phyloP scores from a whole-genome alignment of 2,113 vertebrate species.

The Mus spicilegus region DNA sequence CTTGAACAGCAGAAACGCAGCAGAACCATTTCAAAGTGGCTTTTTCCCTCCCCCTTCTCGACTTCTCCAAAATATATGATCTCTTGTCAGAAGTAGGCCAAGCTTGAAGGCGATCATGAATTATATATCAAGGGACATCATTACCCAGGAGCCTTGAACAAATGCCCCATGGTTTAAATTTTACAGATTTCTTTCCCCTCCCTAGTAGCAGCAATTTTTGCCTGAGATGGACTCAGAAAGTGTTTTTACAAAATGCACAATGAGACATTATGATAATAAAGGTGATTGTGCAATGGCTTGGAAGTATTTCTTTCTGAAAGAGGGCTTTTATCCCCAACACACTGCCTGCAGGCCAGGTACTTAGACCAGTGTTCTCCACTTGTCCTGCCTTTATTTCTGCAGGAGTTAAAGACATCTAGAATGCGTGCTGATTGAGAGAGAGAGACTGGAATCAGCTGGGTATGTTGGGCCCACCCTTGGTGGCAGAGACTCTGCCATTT shows the following conservation, averaged over 20 bases:
- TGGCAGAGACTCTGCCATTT: not conserved
- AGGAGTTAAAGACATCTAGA: not conserved
- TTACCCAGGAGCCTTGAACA: constrained; percentile 72
- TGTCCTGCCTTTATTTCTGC: not conserved
- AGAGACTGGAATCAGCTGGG: accelerated
- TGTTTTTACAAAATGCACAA: not conserved
- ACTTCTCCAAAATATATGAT: constrained; percentile 73
- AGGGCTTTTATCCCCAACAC: not conserved
- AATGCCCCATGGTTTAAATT: constrained; percentile 70
- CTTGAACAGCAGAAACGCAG: constrained; percentile 31
- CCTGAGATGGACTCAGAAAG: constrained; percentile 5
- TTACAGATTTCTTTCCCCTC: not conserved
- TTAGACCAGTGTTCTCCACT: accelerated
- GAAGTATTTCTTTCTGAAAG: not conserved
- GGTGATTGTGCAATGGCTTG: not conserved
- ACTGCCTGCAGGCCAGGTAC: not conserved
- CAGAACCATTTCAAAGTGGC: constrained; percentile 38
- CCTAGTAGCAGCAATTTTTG: not conserved
- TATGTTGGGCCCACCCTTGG: not conserved
- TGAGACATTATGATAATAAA: not conserved
- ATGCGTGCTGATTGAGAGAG: not conserved
- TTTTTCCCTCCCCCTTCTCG: not conserved
- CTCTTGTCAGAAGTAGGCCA: constrained; percentile 76
- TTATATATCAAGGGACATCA: constrained; percentile 77
- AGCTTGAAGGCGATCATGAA: constrained; percentile 74